Conservation (phyloP, 2,797 vertebrate genomes). For the Anguilla marmorata region DNA sequence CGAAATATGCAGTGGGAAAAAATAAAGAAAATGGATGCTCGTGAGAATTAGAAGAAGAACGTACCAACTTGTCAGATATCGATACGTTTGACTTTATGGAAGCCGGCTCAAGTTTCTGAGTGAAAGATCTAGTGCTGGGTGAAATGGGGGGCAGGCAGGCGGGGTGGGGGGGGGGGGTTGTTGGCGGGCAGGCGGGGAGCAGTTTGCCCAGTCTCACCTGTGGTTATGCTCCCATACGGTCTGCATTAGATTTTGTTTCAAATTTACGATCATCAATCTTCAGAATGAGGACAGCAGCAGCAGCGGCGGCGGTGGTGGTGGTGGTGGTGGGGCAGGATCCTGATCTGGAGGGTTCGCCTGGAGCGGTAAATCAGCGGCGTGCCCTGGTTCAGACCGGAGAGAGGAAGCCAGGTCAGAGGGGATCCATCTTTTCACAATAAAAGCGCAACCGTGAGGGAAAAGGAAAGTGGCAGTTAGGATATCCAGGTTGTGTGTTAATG, state of each 20-base stretch:
- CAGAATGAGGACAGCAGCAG: conserved; percentile 57
- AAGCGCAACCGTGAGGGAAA: background rate
- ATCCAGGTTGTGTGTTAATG: too few species aligned
- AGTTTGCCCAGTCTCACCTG: conserved; percentile 70
- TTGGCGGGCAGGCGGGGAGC: conserved; percentile 49
- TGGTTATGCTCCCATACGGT: conserved; percentile 77
- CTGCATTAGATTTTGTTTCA: conserved; percentile 66
- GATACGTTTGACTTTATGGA: conserved; percentile 50
- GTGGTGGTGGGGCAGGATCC: conserved; percentile 47
- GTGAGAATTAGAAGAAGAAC: conserved; percentile 28
- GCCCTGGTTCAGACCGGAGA: conserved; percentile 63
- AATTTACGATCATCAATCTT: conserved; percentile 67
- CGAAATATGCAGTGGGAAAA: background rate
- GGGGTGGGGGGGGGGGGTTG: conserved; percentile 44
- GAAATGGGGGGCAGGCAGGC: background rate
- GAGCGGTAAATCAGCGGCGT: conserved; percentile 67
- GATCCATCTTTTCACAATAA: background rate
- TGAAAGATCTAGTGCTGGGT: conserved; percentile 49
- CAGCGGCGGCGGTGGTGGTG: conserved; percentile 37
- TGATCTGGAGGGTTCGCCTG: conserved; percentile 62
- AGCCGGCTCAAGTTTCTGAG: conserved; percentile 55
- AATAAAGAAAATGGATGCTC: conserved; percentile 15
- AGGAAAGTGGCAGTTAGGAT: background rate
- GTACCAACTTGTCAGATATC: conserved; percentile 40
- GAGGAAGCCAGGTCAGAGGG: conserved; percentile 48